These are phyloP conservation scores for Chloropsis cyanopogon DNA, from an alignment of 2,113 vertebrate genomes.

Conservation along the genomic window DNA sequence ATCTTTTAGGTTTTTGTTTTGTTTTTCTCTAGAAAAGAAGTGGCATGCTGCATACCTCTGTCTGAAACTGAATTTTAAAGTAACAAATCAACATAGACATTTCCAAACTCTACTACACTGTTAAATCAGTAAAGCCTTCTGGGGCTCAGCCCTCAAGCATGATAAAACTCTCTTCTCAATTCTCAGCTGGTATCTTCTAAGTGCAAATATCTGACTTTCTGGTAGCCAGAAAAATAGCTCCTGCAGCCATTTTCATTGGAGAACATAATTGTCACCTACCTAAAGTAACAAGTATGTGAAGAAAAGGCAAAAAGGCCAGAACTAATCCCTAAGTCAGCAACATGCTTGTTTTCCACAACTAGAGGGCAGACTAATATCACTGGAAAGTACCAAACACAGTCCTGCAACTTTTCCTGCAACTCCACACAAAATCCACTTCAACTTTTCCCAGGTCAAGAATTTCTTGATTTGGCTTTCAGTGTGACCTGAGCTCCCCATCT, in stretches of 20 bases:
- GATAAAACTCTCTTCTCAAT: not conserved
- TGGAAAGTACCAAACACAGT: not conserved
- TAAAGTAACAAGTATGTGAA: not conserved
- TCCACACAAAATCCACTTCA: not conserved
- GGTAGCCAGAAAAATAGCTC: not conserved
- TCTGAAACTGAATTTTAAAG: not conserved
- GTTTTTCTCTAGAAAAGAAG: not conserved
- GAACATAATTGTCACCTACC: not conserved
- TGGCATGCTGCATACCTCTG: not conserved
- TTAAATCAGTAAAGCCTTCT: not conserved
- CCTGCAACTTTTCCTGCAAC: not conserved
- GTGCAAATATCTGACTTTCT: not conserved
- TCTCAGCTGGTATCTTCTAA: not conserved
- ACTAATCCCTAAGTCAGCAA: not conserved
- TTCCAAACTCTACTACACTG: not conserved
- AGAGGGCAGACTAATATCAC: constrained; percentile 56
- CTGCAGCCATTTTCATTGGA: not conserved
- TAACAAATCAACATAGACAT: not conserved
- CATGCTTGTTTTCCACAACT: not conserved
- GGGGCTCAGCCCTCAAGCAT: not conserved
- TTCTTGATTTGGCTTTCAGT: not conserved
- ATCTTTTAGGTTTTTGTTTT: not conserved
- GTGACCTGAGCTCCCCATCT: not conserved
- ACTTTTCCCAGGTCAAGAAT: not conserved
- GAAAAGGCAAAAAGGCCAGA: not conserved